Percentiles rank a stretch among this genome's conserved stretches.
Evolutionary conservation across 2,888 invertebrate species (phyloP).

Genomic region (Xestia c-nigrum): DNA sequence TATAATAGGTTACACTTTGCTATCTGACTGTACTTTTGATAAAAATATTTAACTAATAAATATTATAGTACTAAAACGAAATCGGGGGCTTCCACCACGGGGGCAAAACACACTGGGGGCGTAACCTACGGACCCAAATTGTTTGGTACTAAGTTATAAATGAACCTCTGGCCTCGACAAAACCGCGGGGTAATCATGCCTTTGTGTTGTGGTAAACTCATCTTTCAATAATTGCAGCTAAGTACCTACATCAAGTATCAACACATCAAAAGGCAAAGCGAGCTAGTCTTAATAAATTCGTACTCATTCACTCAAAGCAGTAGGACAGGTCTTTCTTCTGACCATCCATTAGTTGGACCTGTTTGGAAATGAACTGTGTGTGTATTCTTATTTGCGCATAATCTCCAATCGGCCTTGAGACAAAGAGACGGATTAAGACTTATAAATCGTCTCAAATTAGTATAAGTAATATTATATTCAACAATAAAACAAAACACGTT

Average conservation of each 20-base stretch:
- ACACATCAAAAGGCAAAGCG: neutral
- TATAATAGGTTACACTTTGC: too few relatives aligned
- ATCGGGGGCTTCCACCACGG: too few relatives aligned
- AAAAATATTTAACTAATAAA: too few relatives aligned
- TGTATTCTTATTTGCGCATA: neutral
- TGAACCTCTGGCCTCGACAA: slow-evolving; percentile 2
- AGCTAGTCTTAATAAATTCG: neutral
- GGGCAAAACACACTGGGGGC: too few relatives aligned
- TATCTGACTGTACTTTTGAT: too few relatives aligned
- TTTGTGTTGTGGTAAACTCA: slow-evolving; percentile 14
- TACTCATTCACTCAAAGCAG: neutral
- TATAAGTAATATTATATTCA: neutral
- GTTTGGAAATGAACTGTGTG: neutral
- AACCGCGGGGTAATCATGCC: slow-evolving; percentile 7
- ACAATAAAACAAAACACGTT: neutral
- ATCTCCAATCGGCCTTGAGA: neutral
- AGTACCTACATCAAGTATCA: neutral
- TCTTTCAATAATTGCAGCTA: neutral
- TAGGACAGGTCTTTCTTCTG: neutral
- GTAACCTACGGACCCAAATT: too few relatives aligned
- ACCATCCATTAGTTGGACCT: neutral
- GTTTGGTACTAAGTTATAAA: neutral
- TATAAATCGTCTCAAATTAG: neutral
- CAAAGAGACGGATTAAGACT: neutral
- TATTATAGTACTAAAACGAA: too few relatives aligned